phyloP scores from a whole-genome alignment of 2,888 invertebrate species.

The Yponomeuta cagnagella region DNA sequence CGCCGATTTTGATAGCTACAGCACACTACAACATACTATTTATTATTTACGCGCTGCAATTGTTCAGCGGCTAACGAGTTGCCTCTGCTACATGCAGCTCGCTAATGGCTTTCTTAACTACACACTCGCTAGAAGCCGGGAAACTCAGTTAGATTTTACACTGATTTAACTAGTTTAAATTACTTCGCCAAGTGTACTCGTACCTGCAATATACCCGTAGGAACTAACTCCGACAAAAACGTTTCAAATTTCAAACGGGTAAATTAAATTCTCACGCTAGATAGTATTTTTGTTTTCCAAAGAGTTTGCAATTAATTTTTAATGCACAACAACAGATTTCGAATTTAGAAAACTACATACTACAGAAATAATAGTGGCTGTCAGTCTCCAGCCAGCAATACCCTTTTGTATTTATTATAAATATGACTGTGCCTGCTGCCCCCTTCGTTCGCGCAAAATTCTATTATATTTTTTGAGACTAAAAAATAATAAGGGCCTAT shows the following conservation, averaged over 20 bases:
- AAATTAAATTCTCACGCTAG: not conserved
- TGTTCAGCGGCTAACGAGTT: not conserved
- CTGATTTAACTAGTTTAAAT: not conserved
- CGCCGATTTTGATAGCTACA: not conserved
- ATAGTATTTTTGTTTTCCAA: not conserved
- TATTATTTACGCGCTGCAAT: not conserved
- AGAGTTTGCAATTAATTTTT: not conserved
- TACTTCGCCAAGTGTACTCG: not conserved
- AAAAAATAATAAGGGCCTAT: no score
- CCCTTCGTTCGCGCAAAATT: no score
- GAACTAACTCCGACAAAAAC: not conserved
- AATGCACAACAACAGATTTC: not conserved
- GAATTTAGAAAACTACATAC: not conserved
- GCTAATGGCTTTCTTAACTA: constrained; percentile 3
- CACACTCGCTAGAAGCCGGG: not conserved
- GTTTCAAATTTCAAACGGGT: not conserved
- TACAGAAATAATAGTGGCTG: not conserved
- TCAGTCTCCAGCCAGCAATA: not conserved
- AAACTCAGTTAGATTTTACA: not conserved
- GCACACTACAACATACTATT: not conserved
- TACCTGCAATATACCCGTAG: not conserved
- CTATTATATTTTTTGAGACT: no score
- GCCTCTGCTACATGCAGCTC: not conserved
- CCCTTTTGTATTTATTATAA: not conserved
- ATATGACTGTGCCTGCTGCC: no score